Base-by-base conservation (phyloP, 2,113 vertebrate genomes). In the Xyrauchen texanus region DNA sequence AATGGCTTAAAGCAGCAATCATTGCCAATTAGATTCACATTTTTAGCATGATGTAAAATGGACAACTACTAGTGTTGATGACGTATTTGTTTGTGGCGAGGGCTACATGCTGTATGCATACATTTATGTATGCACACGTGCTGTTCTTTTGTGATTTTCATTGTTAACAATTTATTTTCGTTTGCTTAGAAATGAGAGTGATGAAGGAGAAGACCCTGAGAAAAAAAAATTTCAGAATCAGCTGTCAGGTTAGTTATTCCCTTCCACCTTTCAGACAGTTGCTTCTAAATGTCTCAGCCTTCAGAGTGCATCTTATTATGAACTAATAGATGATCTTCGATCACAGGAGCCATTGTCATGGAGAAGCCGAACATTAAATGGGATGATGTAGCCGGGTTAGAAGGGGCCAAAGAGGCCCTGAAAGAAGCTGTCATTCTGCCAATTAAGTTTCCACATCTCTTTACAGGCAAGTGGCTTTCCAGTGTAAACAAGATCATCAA, bases 161-260 rank as follows among this genome's bases (percentile, higher is more conserved):
- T 13, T 4, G 10, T 55, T 68, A 6, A 70, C 15, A 42, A 49
- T 66, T 42, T 8, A 4, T 65, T 52, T 15, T 51, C 21, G 8
- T 13, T 68, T 68, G 78, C 89, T 79, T 82, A 99, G 98, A 88
- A 98, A 96, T 92, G 97, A 99, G 72, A 99, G 96, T 73, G 98
- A 99, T 91, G 96, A 96, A 6, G 97, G 94, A 73, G 74, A 44
- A 2, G 91, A 98, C 82, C 95, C 96, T 74, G 97, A 98, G 87
- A 98, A 97, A 92, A 99, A 97, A 93, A 99, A 99, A 84, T 94
- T 98, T 70, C 97, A 98, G 88, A 98, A 95, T 88, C 97, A 99
- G 76, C 96, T 99, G 83, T 96, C 97, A 94, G 97, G 98, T 98
- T 81, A 9, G 66, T 51, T 3, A 34, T 52, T 10, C 53, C 6